Evolutionary conservation across 53 echinoderm and acorn worm genomes (phyloP), one percentile per base, ranked within the genome.

Genomic region (Luidia sarsii): DNA sequence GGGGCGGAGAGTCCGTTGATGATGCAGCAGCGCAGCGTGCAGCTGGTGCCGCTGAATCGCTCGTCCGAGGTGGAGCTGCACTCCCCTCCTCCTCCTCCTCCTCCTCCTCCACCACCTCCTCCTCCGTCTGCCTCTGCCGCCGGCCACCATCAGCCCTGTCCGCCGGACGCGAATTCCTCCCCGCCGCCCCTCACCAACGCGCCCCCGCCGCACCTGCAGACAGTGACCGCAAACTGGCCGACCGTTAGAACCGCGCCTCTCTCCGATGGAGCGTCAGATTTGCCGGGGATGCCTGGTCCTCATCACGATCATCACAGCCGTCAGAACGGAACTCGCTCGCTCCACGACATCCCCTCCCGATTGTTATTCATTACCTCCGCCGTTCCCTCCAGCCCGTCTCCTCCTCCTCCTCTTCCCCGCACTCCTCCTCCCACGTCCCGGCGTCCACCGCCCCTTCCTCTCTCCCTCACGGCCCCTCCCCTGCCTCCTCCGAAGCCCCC

Each of bases 131-230:
- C 21, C 19, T 3, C 7, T 3, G n/a, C n/a, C n/a, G n/a, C n/a
- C n/a, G 6, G 6, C 6, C 41, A 41, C 41, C 6, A 41, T 7
- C 41, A 41, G 41, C 11, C 41, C 41, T 7, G 11, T 11, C 6
- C 11, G 41, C 6, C 11, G 41, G 55, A 80, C 65, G 0, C 9
- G 50, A 16, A 13, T 6, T 33, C 48, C 48, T 83, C 82, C 53
- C 83, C 83, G 9, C 83, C 83, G 16, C 23, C 83, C 15, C 69
- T 83, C 24, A 83, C 83, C 39, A 57, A 70, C 59, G 45, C 70
- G 2, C 70, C 83, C 18, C 70, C 83, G 59, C 60, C 70, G 4
- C 5, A 48, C 22, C 34, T 70, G 48, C 64, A 16, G 14, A 24
- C 57, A 31, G 69, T 70, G 20, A 59, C 31, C 23, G 70, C 83